Conservation (phyloP, 2,113 vertebrate species). For the Grammomys dolichurus region DNA sequence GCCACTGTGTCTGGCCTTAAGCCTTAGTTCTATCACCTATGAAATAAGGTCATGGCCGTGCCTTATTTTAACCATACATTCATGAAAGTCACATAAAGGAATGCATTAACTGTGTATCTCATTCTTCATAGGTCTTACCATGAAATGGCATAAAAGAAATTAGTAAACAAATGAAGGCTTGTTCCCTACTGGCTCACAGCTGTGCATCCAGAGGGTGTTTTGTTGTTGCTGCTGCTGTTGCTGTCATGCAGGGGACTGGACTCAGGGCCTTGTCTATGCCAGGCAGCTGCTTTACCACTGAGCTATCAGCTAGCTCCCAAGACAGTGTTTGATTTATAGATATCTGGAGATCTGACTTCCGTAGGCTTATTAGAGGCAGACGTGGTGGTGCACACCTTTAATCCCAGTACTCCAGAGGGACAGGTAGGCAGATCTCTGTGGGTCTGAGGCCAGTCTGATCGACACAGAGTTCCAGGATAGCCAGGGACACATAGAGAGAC, state of each 20-base stretch:
- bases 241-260: not conserved
- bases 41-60: not conserved
- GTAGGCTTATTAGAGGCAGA: not conserved
- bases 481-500: not conserved
- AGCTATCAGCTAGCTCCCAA: not conserved
- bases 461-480: not conserved
- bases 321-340: not conserved
- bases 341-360: constrained; percentile 7
- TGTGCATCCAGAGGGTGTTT: not conserved
- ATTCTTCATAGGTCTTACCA: constrained; percentile 40
- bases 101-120: not conserved
- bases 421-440: not conserved
- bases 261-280: not conserved
- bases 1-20: not conserved
- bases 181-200: not conserved
- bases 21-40: constrained; percentile 10
- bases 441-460: not conserved
- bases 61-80: not conserved
- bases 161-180: not conserved
- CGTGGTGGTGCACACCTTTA: not conserved
- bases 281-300: not conserved
- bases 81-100: not conserved
- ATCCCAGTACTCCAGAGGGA: not conserved
- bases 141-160: not conserved
- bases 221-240: not conserved